Percentiles rank a stretch among this genome's conserved stretches.
phyloP scores from a whole-genome alignment of 2,113 vertebrate genomes.

The Neomonachus schauinslandi region DNA sequence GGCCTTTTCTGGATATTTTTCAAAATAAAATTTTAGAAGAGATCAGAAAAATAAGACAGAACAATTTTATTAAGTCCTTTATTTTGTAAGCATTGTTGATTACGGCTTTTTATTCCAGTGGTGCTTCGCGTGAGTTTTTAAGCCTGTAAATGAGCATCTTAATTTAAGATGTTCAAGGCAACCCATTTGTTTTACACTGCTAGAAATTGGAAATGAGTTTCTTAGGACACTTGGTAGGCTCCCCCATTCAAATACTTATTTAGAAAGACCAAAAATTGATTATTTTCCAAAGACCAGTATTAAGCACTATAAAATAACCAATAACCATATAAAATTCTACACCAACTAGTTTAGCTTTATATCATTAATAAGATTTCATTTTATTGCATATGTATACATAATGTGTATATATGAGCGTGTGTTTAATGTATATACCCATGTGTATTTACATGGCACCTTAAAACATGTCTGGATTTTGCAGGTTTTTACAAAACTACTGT shows the following conservation, averaged over 20 bases:
- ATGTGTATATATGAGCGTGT: not conserved
- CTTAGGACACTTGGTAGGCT: not conserved
- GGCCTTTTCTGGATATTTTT: not conserved
- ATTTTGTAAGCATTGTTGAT: slow-evolving; percentile 72
- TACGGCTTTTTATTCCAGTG: slow-evolving; percentile 8
- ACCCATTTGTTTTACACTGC: not conserved
- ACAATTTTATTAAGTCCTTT: slow-evolving; percentile 64
- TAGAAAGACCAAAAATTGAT: not conserved
- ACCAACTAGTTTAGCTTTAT: slow-evolving; percentile 42
- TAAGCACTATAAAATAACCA: not conserved
- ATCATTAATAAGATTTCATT: slow-evolving; percentile 59
- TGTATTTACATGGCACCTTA: not conserved
- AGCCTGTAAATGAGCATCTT: not conserved
- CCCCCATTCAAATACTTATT: not conserved
- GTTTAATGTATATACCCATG: fast-evolving
- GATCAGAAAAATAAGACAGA: slow-evolving; percentile 59
- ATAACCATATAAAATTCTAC: not conserved
- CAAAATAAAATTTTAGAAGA: not conserved
- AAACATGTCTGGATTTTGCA: slow-evolving; percentile 42
- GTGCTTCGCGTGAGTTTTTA: not conserved
- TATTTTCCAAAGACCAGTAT: not conserved
- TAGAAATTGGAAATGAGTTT: not conserved
- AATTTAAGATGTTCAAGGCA: not conserved
- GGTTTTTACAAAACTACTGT: slow-evolving; percentile 23
- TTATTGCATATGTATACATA: not conserved